Percentiles rank a stretch among this genome's conserved stretches.
Conservation (phyloP, 2,888 invertebrate species). For the Heteropelma amictum region DNA sequence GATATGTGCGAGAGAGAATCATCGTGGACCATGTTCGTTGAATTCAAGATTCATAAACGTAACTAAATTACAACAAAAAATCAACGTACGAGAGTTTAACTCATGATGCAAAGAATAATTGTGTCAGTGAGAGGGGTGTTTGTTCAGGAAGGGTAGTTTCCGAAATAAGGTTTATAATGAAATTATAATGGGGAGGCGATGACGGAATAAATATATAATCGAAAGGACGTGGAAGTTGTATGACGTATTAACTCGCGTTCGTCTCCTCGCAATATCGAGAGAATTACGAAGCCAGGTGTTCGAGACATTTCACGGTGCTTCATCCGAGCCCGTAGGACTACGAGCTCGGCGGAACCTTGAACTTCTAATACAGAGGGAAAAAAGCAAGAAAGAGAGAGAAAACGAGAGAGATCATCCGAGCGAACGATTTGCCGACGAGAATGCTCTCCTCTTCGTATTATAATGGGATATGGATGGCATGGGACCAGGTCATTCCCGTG, state of each 20-base stretch:
- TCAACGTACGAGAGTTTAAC: no score
- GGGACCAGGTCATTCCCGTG: conserved; percentile 6
- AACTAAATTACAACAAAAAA: no score
- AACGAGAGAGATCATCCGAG: conserved; percentile 17
- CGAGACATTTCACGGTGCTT: conserved; percentile 70
- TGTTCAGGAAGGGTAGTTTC: no score
- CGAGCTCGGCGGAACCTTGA: conserved; percentile 9
- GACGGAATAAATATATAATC: conserved; percentile 20
- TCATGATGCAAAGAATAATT: no score
- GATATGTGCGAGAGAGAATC: no score
- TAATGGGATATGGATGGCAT: conserved; percentile 30
- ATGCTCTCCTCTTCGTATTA: conserved; percentile 16
- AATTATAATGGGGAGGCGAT: conserved; percentile 41
- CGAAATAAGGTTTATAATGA: conserved; percentile 70
- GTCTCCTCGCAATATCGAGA: conserved; percentile 73
- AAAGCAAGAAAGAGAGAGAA: conserved; percentile 21
- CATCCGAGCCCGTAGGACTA: conserved; percentile 55
- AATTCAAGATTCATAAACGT: no score
- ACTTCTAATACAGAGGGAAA: conserved; percentile 2
- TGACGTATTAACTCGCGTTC: conserved; percentile 77
- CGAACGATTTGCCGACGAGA: conserved; percentile 38
- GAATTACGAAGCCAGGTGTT: conserved; percentile 73
- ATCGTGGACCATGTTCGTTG: no score
- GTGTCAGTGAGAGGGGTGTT: no score
- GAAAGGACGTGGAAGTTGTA: conserved; percentile 68